phyloP scores from a whole-genome alignment of 2,113 vertebrate species.

The Hippocampus guttulatus region DNA sequence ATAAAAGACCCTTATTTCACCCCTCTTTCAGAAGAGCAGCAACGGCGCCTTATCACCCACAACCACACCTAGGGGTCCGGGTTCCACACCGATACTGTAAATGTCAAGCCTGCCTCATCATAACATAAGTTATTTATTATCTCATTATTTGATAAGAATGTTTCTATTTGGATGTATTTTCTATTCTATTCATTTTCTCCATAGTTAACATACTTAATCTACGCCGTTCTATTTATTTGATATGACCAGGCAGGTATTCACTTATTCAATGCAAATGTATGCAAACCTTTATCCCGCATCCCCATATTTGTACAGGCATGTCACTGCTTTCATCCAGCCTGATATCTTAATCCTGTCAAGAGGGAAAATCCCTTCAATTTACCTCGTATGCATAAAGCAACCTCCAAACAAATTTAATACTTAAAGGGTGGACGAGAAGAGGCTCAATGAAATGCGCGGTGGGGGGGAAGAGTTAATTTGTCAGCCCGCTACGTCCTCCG shows the following conservation, averaged over 20 bases:
- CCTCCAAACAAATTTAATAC: constrained; percentile 59
- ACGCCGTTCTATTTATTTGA: constrained; percentile 57
- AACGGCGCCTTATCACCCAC: constrained; percentile 64
- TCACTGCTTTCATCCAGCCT: constrained; percentile 28
- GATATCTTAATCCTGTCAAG: constrained; percentile 67
- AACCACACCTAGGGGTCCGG: constrained; percentile 61
- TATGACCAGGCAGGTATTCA: constrained; percentile 50
- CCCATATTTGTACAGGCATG: constrained; percentile 30
- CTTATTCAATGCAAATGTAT: constrained; percentile 64
- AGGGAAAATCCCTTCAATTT: constrained; percentile 63
- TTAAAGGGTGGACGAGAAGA: constrained; percentile 54
- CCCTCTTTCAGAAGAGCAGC: constrained; percentile 61
- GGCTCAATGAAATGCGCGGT: constrained; percentile 56
- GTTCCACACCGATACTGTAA: constrained; percentile 69
- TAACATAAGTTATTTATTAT: constrained; percentile 81
- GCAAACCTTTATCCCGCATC: constrained; percentile 50
- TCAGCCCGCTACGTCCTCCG: constrained; percentile 60
- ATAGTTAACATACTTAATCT: constrained; percentile 70
- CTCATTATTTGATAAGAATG: constrained; percentile 79
- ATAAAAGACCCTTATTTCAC: constrained; percentile 71
- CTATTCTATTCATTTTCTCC: constrained; percentile 70
- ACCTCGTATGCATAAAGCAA: constrained; percentile 61
- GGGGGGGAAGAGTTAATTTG: constrained; percentile 64
- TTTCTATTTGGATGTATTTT: constrained; percentile 71
- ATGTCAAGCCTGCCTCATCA: constrained; percentile 70